Percentiles rank a stretch among this genome's conserved stretches.
Conservation (phyloP, 37 sponge, comb jelly and placozoan species). For the Agelas oroides region DNA sequence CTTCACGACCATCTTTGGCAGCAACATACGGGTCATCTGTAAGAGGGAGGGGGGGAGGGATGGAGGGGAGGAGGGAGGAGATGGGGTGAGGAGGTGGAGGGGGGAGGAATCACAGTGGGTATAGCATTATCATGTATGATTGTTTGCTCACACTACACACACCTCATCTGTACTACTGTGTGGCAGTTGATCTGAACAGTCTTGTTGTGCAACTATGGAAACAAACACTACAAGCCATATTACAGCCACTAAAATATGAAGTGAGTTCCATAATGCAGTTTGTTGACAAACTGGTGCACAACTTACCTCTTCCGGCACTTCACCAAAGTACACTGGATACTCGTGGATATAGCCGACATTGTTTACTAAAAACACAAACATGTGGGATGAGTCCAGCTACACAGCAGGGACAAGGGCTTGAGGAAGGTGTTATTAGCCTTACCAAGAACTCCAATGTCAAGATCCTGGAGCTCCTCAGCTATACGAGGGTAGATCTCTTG, state of each 20-base stretch:
- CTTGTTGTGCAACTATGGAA: constrained; percentile 29
- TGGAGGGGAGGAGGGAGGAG: no score
- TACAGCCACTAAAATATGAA: neutral
- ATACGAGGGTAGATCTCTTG: constrained; percentile 47
- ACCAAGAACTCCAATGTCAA: constrained; percentile 67
- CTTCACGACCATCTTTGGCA: constrained; percentile 62
- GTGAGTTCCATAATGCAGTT: no score
- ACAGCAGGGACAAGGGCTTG: neutral
- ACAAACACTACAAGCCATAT: no score
- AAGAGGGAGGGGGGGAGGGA: no score
- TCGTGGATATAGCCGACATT: constrained; percentile 73
- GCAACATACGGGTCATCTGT: constrained; percentile 61
- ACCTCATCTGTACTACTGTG: constrained; percentile 33
- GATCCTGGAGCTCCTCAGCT: constrained; percentile 20
- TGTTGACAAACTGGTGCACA: no score
- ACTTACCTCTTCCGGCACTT: constrained; percentile 43
- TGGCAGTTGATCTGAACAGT: constrained; percentile 60
- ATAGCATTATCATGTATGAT: no score
- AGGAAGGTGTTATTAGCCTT: neutral
- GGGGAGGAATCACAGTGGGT: neutral
- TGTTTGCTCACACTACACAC: no score
- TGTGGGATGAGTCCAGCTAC: no score
- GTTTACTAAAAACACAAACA: no score
- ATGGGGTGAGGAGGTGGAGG: no score
- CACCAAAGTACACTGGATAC: constrained; percentile 33